Evolutionary conservation across 2,888 invertebrate species (phyloP).

Genomic region (Hyppa rectilinea): DNA sequence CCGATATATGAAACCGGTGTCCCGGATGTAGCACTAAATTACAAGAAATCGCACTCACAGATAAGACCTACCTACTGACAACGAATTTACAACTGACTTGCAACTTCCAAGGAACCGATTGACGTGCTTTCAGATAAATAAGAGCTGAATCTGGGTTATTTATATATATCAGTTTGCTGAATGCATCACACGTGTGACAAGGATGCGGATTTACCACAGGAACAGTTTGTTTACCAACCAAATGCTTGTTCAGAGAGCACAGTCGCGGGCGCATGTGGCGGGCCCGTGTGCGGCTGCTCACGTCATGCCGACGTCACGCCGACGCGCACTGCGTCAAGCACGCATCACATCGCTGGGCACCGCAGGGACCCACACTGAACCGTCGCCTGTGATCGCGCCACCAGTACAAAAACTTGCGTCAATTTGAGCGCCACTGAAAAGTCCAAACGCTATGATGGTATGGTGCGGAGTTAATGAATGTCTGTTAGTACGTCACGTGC

Average conservation of each 20-base stretch:
- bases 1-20: neutral
- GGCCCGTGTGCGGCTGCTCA: conserved; percentile 20
- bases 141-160: conserved; percentile 40
- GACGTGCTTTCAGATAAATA: conserved; percentile 48
- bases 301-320: conserved; percentile 61
- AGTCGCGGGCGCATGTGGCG: conserved; percentile 44
- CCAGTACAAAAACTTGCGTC: conserved; percentile 35
- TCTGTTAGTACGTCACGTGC: conserved; percentile 39
- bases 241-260: conserved; percentile 28
- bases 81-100: conserved; percentile 20
- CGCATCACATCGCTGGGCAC: conserved; percentile 24
- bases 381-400: conserved; percentile 19
- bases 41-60: conserved; percentile 11
- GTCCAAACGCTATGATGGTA: conserved; percentile 14
- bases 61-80: neutral
- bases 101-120: conserved; percentile 34
- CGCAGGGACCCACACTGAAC: neutral
- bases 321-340: conserved; percentile 62
- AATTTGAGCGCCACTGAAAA: conserved; percentile 7
- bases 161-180: conserved; percentile 46
- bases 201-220: conserved; percentile 50
- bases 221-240: conserved; percentile 44
- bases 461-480: conserved; percentile 16
- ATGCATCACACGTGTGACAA: conserved; percentile 51
- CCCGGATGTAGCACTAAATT: conserved; percentile 26